Base-by-base conservation (phyloP, 2,888 invertebrate genomes). In the Drosophila neoperkinsi region DNA sequence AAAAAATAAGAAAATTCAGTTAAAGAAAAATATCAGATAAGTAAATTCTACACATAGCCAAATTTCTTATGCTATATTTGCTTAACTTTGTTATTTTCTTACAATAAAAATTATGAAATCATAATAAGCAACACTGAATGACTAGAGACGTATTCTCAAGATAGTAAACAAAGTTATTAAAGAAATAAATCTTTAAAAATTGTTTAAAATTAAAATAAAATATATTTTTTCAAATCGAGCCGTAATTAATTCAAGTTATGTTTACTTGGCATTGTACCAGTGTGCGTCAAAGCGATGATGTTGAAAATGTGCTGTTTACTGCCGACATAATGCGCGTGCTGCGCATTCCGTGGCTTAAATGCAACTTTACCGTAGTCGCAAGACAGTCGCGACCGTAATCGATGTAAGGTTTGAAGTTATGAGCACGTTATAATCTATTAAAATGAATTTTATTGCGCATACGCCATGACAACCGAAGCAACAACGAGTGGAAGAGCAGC, bases 371-470 rank as follows among this genome's bases (percentile, higher is more conserved):
- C 51, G 51, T 61, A 36, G 66, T 59, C 79, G 56, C 61, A 68
- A 77, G 86, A 71, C 82, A 78, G 71, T 77, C 57, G 43, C 50
- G 60, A 61, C 58, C 34, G 46, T 77, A 80, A 86, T 90, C 87
- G 80, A 87, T 73, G 87, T 71, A 69, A 68, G 74, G 51, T 69
- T 76, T 75, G 69, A 57, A 86, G 73, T 81, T 90, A 86, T 84
- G 87, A 68, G 62, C 56, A 60, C 70, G 81, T 89, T 75, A 88
- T 88, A 88, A 88, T 88, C 87, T 81, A 88, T 90, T 82, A 87
- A 79, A 86, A 71, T 82, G 87, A 82, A 80, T 84, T 86, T 86
- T 86, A 90, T 84, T 84, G 77, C 76, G 74, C 60, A 82, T 78
- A 77, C 84, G 82, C 77, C 74, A 71, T 60, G 77, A n/a, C n/a